Evolutionary conservation across 2,888 invertebrate species (phyloP).

Genomic region (Galerucella pusilla): DNA sequence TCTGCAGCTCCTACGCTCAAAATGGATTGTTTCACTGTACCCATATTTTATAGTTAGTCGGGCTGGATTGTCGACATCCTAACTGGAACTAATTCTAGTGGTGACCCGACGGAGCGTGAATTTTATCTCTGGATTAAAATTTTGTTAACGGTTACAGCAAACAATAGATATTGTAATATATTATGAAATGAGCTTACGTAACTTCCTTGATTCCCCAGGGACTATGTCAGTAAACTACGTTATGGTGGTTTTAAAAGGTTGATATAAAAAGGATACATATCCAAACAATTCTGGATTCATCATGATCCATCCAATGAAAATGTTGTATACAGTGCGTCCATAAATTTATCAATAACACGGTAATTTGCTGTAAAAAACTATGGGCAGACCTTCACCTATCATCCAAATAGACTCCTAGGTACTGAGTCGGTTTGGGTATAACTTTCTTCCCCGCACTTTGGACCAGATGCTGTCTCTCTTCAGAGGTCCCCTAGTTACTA

Average conservation of each 20-base stretch:
- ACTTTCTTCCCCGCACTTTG: too few species aligned
- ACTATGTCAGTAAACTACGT: background rate
- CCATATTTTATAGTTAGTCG: constrained; percentile 44
- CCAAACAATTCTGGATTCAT: too few species aligned
- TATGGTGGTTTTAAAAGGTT: background rate
- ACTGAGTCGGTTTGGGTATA: too few species aligned
- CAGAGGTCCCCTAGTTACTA: too few species aligned
- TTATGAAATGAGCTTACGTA: background rate
- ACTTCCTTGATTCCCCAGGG: background rate
- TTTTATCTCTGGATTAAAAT: constrained; percentile 30
- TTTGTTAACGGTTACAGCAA: constrained; percentile 16
- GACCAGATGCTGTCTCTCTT: too few species aligned
- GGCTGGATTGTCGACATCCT: constrained; percentile 37
- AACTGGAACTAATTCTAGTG: constrained; percentile 29
- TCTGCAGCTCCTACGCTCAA: constrained; percentile 13
- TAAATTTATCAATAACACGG: too few species aligned
- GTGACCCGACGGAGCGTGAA: constrained; percentile 30
- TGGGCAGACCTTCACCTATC: background rate
- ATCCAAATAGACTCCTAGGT: too few species aligned
- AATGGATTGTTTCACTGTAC: constrained; percentile 40
- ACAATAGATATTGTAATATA: constrained; percentile 3
- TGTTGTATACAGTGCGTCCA: too few species aligned
- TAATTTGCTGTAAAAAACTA: too few species aligned
- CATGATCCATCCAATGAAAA: too few species aligned
- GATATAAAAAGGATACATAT: too few species aligned